Conservation (phyloP, 2,888 invertebrate species). For the Sturmia bella region DNA sequence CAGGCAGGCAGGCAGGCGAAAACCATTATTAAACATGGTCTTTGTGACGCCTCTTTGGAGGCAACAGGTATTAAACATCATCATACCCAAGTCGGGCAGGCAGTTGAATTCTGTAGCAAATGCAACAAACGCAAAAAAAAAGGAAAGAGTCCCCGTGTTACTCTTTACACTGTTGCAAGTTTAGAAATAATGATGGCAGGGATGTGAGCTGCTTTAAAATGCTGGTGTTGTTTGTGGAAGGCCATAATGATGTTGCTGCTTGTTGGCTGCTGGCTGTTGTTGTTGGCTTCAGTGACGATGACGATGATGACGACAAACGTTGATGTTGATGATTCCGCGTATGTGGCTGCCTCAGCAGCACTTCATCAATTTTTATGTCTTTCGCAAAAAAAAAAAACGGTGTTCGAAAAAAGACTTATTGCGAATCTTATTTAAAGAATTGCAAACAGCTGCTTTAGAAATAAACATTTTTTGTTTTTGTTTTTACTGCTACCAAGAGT, state of each 20-base stretch:
- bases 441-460: slow-evolving; percentile 68
- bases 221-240: slow-evolving; percentile 52
- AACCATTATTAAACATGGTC: slow-evolving; percentile 68
- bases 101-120: slow-evolving; percentile 3
- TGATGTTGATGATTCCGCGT: slow-evolving; percentile 62
- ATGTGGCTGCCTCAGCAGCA: slow-evolving; percentile 70
- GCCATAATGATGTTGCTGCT: slow-evolving; percentile 43
- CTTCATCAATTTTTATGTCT: slow-evolving; percentile 73
- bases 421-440: slow-evolving; percentile 68
- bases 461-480: slow-evolving; percentile 36
- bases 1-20: slow-evolving; percentile 42
- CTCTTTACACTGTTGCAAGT: slow-evolving; percentile 65
- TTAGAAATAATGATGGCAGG: slow-evolving; percentile 45
- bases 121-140: background rate
- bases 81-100: slow-evolving; percentile 33
- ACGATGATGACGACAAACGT: slow-evolving; percentile 63
- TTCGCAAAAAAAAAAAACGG: slow-evolving; percentile 47
- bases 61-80: slow-evolving; percentile 50
- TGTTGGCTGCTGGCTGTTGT: slow-evolving; percentile 23
- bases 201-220: slow-evolving; percentile 41
- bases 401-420: slow-evolving; percentile 31
- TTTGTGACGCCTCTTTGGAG: slow-evolving; percentile 63
- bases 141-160: slow-evolving; percentile 57
- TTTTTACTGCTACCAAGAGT: slow-evolving; percentile 46
- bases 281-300: slow-evolving; percentile 51